Evolutionary conservation across 2,113 vertebrate species (phyloP), one percentile per base, ranked within the genome.

Genomic region (Poeciliopsis retropinna): DNA sequence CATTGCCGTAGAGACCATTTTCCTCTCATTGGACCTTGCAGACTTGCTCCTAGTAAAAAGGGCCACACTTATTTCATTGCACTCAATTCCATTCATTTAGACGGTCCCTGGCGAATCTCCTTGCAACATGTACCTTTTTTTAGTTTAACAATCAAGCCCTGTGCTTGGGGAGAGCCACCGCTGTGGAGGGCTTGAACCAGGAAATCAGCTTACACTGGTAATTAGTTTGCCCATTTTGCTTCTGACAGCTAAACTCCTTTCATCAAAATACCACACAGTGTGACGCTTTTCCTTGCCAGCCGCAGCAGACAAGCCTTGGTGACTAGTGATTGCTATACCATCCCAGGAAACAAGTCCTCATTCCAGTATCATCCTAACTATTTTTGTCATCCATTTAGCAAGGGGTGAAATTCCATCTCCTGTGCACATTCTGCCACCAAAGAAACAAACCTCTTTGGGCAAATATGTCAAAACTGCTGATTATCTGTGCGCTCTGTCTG

Each of bases 191-290:
- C 67, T 64, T 64, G 73, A 88, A 89, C 73, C 81, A 90, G 85
- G 87, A 93, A 92, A 92, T 92, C 90, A 89, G 91, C 85, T 84
- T 84, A 89, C 83, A 82, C 79, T 87, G 72, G 72, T 92, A 90
- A 90, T 94, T 91, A 92, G 81, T 79, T 78, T 90, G 75, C 85
- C 66, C 81, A 82, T 89, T 89, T 88, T 72, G 74, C 67, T 81
- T 70, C 77, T 90, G 89, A 90, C 89, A 88, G 90, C 75, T 83
- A 76, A 89, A 86, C 76, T 61, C 41, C 83, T 88, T 86, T 92
- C 74, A 90, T 91, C 80, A 83, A 88, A 92, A 92, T 86, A 81
- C 86, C 81, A 73, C 75, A 86, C 44, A 67, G 44, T 74, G 66
- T 75, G 81, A 51, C 54, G 72, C 41, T 34, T 37, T 11, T 12